Evolutionary conservation across 2,888 invertebrate species (phyloP), one percentile per base, ranked within the genome.

Genomic region (Amiota minor): DNA sequence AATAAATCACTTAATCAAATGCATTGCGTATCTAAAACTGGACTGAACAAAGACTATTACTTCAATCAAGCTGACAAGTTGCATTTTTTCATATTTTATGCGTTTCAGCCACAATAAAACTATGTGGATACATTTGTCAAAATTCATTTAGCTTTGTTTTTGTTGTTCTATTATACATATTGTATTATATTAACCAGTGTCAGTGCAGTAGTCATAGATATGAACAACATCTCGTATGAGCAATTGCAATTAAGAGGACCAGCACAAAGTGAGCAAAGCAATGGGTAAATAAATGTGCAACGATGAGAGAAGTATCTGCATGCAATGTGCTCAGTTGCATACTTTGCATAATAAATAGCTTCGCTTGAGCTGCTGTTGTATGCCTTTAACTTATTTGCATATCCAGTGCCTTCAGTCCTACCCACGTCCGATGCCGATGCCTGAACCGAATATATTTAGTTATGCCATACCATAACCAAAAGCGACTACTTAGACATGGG

Each of bases 241-340:
- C 67, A 50, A 68, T 68, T 49, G 71, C 67, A 50, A 68, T 68
- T 49, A 46, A 53, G 23, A 20, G 59, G 18, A n/a, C 59, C 9
- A 20, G 6, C 35, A 35, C 35, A 35, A 35, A 35, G 35, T 35
- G 35, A 59, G 59, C n/a, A 16, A 47, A 49, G 46, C 10, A 65
- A 65, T 46, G 18, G 49, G 10, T 11, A 47, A 47, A n/a, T 11
- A 47, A 47, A n/a, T 62, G 35, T 35, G 62, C 45, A 16, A 11
- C 18, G 53, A 12, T 53, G 53, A 12, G 14, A 35, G 12, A 53
- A 53, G 11, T 64, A 16, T 16, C 64, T 46, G 35, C 46, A 23
- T 67, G 50, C 20, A 65, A 76, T 73, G 75, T 80, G 79, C 84
- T 76, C 72, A 72, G 62, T 59, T 35, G 20, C 68, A 62, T 59